Base-by-base conservation (phyloP, 2,113 vertebrate species). In the Phalacrocorax brasilianus region DNA sequence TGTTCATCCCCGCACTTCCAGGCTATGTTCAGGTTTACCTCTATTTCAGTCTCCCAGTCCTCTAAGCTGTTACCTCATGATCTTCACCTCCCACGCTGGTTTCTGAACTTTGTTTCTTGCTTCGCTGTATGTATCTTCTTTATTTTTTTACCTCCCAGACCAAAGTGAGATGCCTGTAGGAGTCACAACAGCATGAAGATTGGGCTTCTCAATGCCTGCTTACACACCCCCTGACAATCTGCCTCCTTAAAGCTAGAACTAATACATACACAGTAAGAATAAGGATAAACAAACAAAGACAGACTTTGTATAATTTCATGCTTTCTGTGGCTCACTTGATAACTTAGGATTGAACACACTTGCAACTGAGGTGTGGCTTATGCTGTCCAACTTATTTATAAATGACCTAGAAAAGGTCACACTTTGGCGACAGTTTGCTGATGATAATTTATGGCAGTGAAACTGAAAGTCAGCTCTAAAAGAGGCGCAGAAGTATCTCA, bases 1-100 rank as follows among this genome's bases (percentile, higher is more conserved):
- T 63, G 20, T 53, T 27, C 7, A 67, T 45, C 24, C 28, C 14
- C 1, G 6, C n/a, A 74, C 32, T 58, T 84, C 20, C 10, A 80
- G 40, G 12, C 14, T 65, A 11, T 22, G 33, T 47, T 40, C 38
- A 74, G 32, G 9, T 82, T 82, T 87, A 75, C 16, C 17, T 83
- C 12, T 77, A 5, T 62, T 66, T 91, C 47, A 71, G 30, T 67
- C 10, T 80, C 42, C 12, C 16, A 49, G 14, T 40, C 44, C 44
- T 59, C 40, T 59, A 44, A 61, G 26, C 40, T 2, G 2, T 76
- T 59, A 42, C 14, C 8, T 88, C 33, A 74, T 20, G 17, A 16
- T 81, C 8, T 83, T 6, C 33, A 12, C 17, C 28, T 79, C 22
- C 32, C 40, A 53, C 0, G 0, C 9, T 30, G 10, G 10, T 71